phyloP scores from a whole-genome alignment of 2,797 vertebrate species.

The Paramormyrops hopkinsi region DNA sequence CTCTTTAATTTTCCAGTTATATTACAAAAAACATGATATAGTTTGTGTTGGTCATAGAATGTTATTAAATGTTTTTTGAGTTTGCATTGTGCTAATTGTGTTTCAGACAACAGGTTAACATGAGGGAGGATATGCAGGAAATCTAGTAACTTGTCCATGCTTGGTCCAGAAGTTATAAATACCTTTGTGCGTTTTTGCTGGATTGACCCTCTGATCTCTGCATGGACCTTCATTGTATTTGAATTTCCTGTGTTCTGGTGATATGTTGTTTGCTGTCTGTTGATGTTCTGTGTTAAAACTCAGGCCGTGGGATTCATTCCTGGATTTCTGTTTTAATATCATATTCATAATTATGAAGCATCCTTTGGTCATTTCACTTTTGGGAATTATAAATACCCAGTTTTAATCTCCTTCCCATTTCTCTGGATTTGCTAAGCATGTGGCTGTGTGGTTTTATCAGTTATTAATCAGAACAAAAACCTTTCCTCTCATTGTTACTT shows the following conservation, averaged over 20 bases:
- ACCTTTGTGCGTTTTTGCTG: conserved; percentile 45
- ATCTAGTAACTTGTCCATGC: conserved; percentile 32
- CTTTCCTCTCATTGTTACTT: background rate
- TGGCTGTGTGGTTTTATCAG: background rate
- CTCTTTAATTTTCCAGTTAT: background rate
- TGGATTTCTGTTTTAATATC: background rate
- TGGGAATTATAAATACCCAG: background rate
- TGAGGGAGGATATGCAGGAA: conserved; percentile 8
- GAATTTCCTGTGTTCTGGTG: conserved; percentile 67
- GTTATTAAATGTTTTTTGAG: background rate
- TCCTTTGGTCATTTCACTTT: background rate
- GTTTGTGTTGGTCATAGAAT: background rate
- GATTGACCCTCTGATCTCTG: conserved; percentile 56
- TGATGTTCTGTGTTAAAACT: background rate
- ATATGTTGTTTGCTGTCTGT: background rate
- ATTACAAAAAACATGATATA: background rate
- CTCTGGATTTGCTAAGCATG: background rate
- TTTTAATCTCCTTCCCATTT: background rate
- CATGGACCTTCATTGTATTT: conserved; percentile 71
- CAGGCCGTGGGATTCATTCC: background rate
- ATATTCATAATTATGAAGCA: background rate
- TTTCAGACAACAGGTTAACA: background rate
- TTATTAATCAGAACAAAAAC: conserved; percentile 1
- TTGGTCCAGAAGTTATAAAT: conserved; percentile 65
- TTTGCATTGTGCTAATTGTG: background rate